phyloP scores from a whole-genome alignment of 2,888 invertebrate species.

The Spodoptera littoralis region DNA sequence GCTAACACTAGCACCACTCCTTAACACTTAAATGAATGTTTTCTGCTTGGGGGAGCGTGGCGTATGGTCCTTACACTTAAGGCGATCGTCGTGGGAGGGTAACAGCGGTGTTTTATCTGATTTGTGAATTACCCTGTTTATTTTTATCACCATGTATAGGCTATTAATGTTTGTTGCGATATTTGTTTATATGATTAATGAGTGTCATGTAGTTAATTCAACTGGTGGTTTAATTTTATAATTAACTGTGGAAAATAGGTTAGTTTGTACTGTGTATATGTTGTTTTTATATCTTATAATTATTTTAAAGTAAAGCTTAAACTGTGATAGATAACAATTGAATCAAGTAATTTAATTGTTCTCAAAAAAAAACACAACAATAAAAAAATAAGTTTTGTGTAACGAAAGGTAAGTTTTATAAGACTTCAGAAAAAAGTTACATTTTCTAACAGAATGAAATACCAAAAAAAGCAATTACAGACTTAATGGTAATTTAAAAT shows the following conservation, averaged over 20 bases:
- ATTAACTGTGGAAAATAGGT: no score
- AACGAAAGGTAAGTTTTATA: no score
- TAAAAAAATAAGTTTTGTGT: no score
- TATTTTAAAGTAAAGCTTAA: no score
- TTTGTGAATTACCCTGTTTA: slow-evolving; percentile 51
- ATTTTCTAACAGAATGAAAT: no score
- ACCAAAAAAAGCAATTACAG: neutral
- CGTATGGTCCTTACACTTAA: slow-evolving; percentile 77
- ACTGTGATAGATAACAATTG: no score
- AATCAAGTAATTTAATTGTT: no score
- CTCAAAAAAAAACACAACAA: no score
- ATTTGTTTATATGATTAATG: slow-evolving; percentile 2
- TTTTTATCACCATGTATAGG: slow-evolving; percentile 41
- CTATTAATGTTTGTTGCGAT: slow-evolving; percentile 2
- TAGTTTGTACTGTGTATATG: no score
- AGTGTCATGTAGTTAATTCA: neutral
- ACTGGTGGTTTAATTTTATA: no score
- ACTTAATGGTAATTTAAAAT: neutral
- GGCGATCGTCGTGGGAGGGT: slow-evolving; percentile 71
- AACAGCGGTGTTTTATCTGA: slow-evolving; percentile 39
- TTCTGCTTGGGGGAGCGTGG: slow-evolving; percentile 78
- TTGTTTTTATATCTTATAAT: no score
- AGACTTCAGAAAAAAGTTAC: no score
- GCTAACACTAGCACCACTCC: slow-evolving; percentile 53
- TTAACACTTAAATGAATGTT: slow-evolving; percentile 77